These are phyloP conservation scores for Microcebus jonahi DNA, from an alignment of 2,113 vertebrate genomes.

Conservation along the genomic window DNA sequence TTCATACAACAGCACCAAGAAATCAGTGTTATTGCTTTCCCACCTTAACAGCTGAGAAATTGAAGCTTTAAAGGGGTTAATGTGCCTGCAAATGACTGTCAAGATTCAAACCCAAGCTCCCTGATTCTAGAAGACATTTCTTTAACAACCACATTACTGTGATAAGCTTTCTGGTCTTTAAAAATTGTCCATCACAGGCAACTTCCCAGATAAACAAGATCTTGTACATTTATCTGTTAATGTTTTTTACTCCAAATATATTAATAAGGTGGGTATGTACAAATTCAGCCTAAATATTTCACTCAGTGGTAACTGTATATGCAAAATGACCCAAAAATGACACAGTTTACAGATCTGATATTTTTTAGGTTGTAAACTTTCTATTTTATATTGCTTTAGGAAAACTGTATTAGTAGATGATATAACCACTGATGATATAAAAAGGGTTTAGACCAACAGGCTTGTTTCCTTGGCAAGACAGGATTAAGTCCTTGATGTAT, in stretches of 20 bases:
- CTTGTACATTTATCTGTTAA: background rate
- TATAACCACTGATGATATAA: conserved; percentile 11
- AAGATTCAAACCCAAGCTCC: background rate
- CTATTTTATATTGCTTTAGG: conserved; percentile 28
- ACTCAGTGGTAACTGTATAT: background rate
- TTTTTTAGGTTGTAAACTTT: background rate
- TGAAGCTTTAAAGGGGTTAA: background rate
- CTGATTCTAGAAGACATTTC: background rate
- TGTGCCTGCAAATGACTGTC: conserved; percentile 5
- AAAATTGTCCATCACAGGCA: background rate
- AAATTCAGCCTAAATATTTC: conserved; percentile 19
- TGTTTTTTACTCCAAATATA: background rate
- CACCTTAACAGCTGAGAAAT: conserved; percentile 9
- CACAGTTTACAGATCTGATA: background rate
- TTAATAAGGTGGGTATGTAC: background rate
- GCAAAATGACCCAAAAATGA: background rate
- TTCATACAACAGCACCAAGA: background rate
- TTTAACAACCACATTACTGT: background rate
- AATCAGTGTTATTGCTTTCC: background rate
- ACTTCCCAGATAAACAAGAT: background rate
- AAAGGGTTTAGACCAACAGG: conserved; percentile 19
- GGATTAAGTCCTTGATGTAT: background rate
- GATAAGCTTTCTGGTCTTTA: background rate
- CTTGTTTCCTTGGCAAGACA: conserved; percentile 8
- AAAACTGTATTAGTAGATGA: conserved; percentile 17